Evolutionary conservation across 2,888 invertebrate species (phyloP).

Genomic region (Tenthredo notha): DNA sequence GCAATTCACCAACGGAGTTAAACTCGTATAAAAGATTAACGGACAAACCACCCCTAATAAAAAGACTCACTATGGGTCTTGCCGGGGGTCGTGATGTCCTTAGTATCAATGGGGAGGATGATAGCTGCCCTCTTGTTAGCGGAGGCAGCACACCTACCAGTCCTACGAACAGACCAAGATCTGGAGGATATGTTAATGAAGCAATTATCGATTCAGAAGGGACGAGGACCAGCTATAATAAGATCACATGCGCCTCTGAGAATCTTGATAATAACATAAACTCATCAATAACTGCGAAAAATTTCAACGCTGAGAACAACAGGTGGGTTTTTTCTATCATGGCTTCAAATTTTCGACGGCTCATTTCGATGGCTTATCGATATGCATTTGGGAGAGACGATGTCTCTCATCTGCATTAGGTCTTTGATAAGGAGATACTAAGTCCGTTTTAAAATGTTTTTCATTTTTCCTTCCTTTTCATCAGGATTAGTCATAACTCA

Average conservation of each 20-base stretch:
- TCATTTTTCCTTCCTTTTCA: slow-evolving; percentile 35
- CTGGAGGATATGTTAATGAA: slow-evolving; percentile 91
- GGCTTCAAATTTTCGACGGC: neutral
- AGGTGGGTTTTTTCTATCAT: slow-evolving; percentile 68
- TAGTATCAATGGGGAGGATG: slow-evolving; percentile 81
- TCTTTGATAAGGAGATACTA: neutral
- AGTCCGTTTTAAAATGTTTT: neutral
- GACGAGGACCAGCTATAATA: slow-evolving; percentile 71
- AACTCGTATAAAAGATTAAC: slow-evolving; percentile 91
- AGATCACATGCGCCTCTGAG: slow-evolving; percentile 71
- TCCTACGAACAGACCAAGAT: slow-evolving; percentile 84
- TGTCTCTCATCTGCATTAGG: neutral
- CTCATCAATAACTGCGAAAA: slow-evolving; percentile 79
- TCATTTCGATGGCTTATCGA: too few species aligned
- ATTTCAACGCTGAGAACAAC: slow-evolving; percentile 82
- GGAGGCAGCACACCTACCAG: slow-evolving; percentile 85
- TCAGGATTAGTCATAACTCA: slow-evolving; percentile 79
- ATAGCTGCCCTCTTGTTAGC: slow-evolving; percentile 88
- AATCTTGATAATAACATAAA: slow-evolving; percentile 75
- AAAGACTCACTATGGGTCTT: slow-evolving; percentile 88
- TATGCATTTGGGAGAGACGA: neutral
- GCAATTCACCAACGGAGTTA: slow-evolving; percentile 92
- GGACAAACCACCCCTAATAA: slow-evolving; percentile 90
- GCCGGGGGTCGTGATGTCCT: slow-evolving; percentile 78
- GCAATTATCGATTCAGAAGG: slow-evolving; percentile 85